A percentile compares a stretch with the other conserved stretches of the same genome.
These are phyloP conservation scores for Elysia chlorotica DNA, from an alignment of 1,140 invertebrate genomes.

Conservation along the genomic window DNA sequence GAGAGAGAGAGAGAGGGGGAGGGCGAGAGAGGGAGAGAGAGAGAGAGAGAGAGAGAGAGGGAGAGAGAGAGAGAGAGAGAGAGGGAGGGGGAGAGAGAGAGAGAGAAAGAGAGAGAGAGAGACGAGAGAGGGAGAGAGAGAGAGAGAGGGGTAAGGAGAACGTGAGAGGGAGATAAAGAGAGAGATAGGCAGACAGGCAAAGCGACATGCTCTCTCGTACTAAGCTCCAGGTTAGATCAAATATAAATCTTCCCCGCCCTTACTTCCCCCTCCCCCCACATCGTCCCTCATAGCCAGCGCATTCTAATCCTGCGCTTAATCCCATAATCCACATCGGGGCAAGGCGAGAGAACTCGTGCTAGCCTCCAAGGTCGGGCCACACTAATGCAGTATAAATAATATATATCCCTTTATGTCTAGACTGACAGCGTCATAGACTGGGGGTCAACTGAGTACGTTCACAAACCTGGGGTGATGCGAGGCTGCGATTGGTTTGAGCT, in stretches of 20 bases:
- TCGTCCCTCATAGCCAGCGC: neutral
- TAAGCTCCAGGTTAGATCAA: neutral
- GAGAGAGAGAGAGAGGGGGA: neutral
- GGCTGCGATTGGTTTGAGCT: no score
- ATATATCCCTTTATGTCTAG: no score
- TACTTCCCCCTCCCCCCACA: neutral
- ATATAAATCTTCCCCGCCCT: neutral
- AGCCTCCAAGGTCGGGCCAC: no score
- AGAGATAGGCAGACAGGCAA: neutral
- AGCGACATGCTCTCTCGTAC: neutral
- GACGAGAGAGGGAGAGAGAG: conserved; percentile 4
- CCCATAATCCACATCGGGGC: neutral
- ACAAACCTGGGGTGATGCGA: no score
- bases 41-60: neutral
- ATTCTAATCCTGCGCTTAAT: neutral
- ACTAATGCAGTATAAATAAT: no score
- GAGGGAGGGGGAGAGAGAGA: neutral
- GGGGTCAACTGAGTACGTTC: no score
- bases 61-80: neutral
- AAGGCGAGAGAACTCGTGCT: neutral
- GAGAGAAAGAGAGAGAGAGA: neutral
- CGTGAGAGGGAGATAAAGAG: conserved; percentile 10
- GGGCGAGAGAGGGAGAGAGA: neutral
- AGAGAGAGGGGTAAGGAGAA: conserved; percentile 9
- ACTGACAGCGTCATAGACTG: no score